Percentiles rank a stretch among this genome's conserved stretches.
phyloP scores from a whole-genome alignment of 1,140 invertebrate genomes.

The Phortica variegata region DNA sequence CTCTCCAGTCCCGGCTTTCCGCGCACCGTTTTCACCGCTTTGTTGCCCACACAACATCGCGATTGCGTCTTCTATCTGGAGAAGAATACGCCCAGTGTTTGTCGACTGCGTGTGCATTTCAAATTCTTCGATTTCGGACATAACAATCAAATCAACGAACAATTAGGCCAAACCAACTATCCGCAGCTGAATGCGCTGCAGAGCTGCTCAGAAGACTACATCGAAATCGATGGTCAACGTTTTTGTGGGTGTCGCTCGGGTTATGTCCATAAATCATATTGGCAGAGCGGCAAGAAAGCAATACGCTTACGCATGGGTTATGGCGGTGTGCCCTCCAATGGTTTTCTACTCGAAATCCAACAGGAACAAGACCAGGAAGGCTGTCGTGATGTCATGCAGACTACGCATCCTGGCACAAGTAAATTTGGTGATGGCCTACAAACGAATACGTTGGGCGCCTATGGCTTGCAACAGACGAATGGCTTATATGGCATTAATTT shows the following conservation, averaged over 20 bases:
- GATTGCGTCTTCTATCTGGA: slow-evolving; percentile 61
- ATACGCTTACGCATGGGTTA: slow-evolving; percentile 49
- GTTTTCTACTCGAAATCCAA: slow-evolving; percentile 61
- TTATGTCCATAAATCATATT: slow-evolving; percentile 52
- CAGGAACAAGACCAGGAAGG: slow-evolving; percentile 60
- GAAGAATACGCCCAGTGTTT: slow-evolving; percentile 57
- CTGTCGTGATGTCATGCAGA: slow-evolving; percentile 16
- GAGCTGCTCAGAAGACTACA: slow-evolving; percentile 57
- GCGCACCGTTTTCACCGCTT: slow-evolving; percentile 38
- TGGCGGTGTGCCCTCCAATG: slow-evolving; percentile 43
- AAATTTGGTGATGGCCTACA: slow-evolving; percentile 7
- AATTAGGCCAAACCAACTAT: slow-evolving; percentile 4
- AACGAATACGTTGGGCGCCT: background rate
- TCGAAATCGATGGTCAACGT: slow-evolving; percentile 61
- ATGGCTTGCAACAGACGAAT: slow-evolving; percentile 5
- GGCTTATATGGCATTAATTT: no score
- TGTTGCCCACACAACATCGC: slow-evolving; percentile 39
- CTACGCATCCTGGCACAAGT: background rate
- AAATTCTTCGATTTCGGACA: slow-evolving; percentile 61
- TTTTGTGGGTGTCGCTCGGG: slow-evolving; percentile 63
- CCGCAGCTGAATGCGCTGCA: slow-evolving; percentile 6
- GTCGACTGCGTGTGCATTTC: slow-evolving; percentile 60
- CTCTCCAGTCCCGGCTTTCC: slow-evolving; percentile 63
- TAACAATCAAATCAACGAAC: slow-evolving; percentile 17
- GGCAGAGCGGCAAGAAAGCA: slow-evolving; percentile 44